Evolutionary conservation across 2,797 vertebrate genomes (phyloP).

Genomic region (Neoniphon sammara): DNA sequence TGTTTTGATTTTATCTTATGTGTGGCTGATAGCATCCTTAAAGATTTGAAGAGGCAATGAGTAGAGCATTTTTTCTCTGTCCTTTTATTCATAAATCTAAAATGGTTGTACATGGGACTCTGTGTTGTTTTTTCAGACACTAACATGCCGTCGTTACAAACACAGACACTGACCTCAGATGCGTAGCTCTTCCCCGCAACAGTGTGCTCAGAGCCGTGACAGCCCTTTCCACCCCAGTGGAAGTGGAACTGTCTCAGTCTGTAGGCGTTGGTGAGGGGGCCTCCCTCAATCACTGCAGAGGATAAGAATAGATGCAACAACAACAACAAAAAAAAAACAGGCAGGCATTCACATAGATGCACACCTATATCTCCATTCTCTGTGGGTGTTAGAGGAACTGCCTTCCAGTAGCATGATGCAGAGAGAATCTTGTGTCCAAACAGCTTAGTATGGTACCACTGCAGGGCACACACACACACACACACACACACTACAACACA

Average conservation of each 20-base stretch:
- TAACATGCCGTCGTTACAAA: constrained; percentile 2
- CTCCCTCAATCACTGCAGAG: constrained; percentile 88
- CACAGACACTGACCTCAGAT: constrained; percentile 86
- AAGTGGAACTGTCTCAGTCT: constrained; percentile 97
- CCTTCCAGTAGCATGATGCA: constrained; percentile 17
- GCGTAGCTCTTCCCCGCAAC: constrained; percentile 89
- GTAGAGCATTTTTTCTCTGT: too few relatives aligned
- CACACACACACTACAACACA: constrained; percentile 1
- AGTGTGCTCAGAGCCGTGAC: constrained; percentile 93
- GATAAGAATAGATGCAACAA: constrained; percentile 23
- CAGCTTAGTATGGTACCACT: constrained; percentile 33
- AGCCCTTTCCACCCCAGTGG: constrained; percentile 93
- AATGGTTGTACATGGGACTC: neutral
- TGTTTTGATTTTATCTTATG: too few relatives aligned
- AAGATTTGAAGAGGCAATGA: too few relatives aligned
- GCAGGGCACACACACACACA: constrained; percentile 3
- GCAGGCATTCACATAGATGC: neutral
- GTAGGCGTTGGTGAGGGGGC: constrained; percentile 90
- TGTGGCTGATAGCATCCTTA: too few relatives aligned
- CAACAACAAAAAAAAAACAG: neutral
- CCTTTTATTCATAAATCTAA: neutral
- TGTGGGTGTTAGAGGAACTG: constrained; percentile 25
- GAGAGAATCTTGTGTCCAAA: constrained; percentile 12
- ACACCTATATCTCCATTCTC: neutral
- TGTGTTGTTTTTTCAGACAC: neutral